Base-by-base conservation (phyloP, 2,888 invertebrate species). In the Malachius bipustulatus region DNA sequence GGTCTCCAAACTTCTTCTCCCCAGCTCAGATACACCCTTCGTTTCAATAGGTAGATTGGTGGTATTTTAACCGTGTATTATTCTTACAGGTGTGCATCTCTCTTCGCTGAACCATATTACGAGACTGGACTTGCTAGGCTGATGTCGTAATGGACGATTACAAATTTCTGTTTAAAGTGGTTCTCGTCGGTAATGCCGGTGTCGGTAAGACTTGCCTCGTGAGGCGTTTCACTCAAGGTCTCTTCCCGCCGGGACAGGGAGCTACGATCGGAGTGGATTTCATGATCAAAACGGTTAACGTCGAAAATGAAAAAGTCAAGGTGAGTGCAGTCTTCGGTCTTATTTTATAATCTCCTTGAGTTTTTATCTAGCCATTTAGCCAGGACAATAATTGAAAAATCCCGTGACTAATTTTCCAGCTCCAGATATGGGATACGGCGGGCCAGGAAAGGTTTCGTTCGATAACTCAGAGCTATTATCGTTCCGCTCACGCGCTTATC, bases 71-170 rank as follows among this genome's bases (percentile, higher is more conserved):
- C n/a, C n/a, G n/a, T n/a, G n/a, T n/a, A n/a, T n/a, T n/a, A n/a
- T n/a, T n/a, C n/a, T n/a, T n/a, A n/a, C n/a, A n/a, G n/a, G n/a
- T n/a, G n/a, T n/a, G n/a, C n/a, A n/a, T n/a, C n/a, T n/a, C n/a
- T n/a, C n/a, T n/a, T n/a, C n/a, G n/a, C n/a, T n/a, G n/a, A n/a
- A n/a, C n/a, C n/a, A n/a, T n/a, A n/a, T n/a, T n/a, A n/a, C n/a
- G n/a, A n/a, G n/a, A n/a, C n/a, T n/a, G n/a, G n/a, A n/a, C n/a
- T n/a, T n/a, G n/a, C n/a, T n/a, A n/a, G n/a, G n/a, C n/a, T n/a
- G n/a, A n/a, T n/a, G n/a, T n/a, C n/a, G n/a, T n/a, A 31, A 93
- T 94, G 94, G 94, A 94, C 67, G 97, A 97, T 71, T 97, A 96
- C 67, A 96, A 94, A 69, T 97, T 94, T 73, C 73, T 97, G 50